These are phyloP conservation scores for Ferrisia virgata DNA, from an alignment of 2,888 invertebrate species.

Conservation along the genomic window DNA sequence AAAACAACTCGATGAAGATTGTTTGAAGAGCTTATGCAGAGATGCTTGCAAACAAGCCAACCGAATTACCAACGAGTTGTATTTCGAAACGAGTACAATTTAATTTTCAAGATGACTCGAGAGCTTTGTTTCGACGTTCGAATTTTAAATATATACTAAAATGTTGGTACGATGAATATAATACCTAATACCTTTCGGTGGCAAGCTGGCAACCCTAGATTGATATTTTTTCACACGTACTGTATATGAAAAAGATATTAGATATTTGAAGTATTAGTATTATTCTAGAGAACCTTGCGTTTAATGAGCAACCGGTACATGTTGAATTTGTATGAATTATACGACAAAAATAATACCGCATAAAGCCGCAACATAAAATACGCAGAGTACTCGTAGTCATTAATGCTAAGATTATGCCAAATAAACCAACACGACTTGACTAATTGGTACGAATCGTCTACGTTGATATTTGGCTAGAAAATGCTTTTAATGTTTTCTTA, in stretches of 20 bases:
- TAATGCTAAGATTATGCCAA: not conserved
- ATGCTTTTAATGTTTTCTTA: not conserved
- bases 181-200: too few relatives aligned
- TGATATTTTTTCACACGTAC: not conserved
- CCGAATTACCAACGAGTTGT: not conserved
- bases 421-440: not conserved
- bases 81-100: constrained; percentile 13
- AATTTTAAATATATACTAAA: not conserved
- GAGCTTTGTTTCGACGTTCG: not conserved
- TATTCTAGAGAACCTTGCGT: not conserved
- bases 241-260: not conserved
- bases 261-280: not conserved
- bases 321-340: not conserved
- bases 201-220: not conserved
- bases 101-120: not conserved
- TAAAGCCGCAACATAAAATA: not conserved
- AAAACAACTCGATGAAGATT: constrained; percentile 11
- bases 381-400: not conserved
- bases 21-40: not conserved
- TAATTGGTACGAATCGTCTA: constrained; percentile 11
- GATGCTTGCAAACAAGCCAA: not conserved
- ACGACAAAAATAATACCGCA: not conserved
- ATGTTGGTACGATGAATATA: not conserved
- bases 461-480: not conserved
- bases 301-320: not conserved